Base-by-base conservation (phyloP, 2,113 vertebrate genomes). In the Chrysochloris asiatica region DNA sequence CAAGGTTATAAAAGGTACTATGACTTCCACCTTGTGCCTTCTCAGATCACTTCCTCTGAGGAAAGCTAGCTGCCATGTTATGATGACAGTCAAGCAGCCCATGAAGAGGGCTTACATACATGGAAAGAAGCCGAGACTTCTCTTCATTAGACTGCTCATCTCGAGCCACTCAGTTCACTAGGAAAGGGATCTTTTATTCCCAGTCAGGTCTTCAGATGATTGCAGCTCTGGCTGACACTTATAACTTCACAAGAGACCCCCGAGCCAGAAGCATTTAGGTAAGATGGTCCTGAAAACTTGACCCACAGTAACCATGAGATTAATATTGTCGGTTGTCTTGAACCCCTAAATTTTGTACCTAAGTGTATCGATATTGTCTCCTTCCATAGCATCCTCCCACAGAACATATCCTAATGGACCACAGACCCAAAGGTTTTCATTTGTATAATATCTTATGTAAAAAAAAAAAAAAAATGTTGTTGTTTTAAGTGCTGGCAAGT, bases 201-300 rank as follows among this genome's bases (percentile, higher is more conserved):
- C 0, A n/a, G 69, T 3, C 48, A 48, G 50, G 47, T 19, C 59
- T 47, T 75, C 41, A 1, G 69, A 33, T 0, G 47, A 26, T 61
- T 2, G 26, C 0, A 2, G 47, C 17, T 56, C 17, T 7, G 13
- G 45, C 7, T 22, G 52, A 59, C n/a, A 12, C 11, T n/a, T 48
- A 43, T 21, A 8, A 26, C 52, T n/a, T n/a, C 69, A 28, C 0
- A 1, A 43, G 67, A 61, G 43, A 48, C 14, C 0, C n/a, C 0
- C 10, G n/a, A n/a, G n/a, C n/a, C 28, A 71, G 13, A 79, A 45
- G 22, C 43, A 47, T 41, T 30, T 38, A 21, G 85, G 12, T 2
- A 16, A 41, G 38, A 50, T 0, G 59, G 33, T 16, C 41, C 22
- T 26, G 3, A 56, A 33, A 33, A 26, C 21, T 54, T 24, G 22